Evolutionary conservation across 2,797 vertebrate species (phyloP).

Genomic region (Heterohyrax brucei): DNA sequence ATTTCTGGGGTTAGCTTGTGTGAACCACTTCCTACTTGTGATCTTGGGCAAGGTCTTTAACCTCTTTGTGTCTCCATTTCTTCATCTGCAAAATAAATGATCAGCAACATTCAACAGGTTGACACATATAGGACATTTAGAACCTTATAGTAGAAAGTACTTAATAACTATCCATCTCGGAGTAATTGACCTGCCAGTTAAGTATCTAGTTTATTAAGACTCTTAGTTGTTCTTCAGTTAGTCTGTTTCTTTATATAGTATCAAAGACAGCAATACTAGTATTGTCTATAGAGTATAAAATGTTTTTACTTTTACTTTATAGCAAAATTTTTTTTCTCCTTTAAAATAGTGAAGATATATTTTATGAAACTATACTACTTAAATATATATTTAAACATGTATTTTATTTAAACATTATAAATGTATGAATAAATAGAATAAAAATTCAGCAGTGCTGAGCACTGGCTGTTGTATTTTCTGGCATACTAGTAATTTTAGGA

Average conservation of each 20-base stretch:
- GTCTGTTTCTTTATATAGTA: slow-evolving; percentile 13
- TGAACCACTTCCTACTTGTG: background rate
- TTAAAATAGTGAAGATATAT: too few relatives aligned
- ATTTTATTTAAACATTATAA: too few relatives aligned
- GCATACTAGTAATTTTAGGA: background rate
- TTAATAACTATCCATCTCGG: background rate
- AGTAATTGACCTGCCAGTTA: slow-evolving; percentile 6
- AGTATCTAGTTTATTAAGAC: slow-evolving; percentile 22
- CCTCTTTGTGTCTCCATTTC: background rate
- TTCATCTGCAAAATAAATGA: slow-evolving; percentile 14
- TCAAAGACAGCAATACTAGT: background rate
- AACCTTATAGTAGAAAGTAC: slow-evolving; percentile 11
- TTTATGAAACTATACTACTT: too few relatives aligned
- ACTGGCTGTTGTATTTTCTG: slow-evolving; percentile 4
- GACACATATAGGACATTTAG: background rate
- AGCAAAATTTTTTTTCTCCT: too few relatives aligned
- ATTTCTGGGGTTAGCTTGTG: background rate
- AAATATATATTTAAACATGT: too few relatives aligned
- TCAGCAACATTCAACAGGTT: background rate
- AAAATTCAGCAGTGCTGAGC: slow-evolving; percentile 25
- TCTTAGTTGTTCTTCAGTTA: background rate
- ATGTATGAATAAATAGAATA: too few relatives aligned
- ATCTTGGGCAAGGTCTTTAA: background rate
- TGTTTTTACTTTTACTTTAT: slow-evolving; percentile 35
- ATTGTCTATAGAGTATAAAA: slow-evolving; percentile 18